Evolutionary conservation across 2,797 vertebrate species (phyloP).

Genomic region (Xyrichtys novacula): DNA sequence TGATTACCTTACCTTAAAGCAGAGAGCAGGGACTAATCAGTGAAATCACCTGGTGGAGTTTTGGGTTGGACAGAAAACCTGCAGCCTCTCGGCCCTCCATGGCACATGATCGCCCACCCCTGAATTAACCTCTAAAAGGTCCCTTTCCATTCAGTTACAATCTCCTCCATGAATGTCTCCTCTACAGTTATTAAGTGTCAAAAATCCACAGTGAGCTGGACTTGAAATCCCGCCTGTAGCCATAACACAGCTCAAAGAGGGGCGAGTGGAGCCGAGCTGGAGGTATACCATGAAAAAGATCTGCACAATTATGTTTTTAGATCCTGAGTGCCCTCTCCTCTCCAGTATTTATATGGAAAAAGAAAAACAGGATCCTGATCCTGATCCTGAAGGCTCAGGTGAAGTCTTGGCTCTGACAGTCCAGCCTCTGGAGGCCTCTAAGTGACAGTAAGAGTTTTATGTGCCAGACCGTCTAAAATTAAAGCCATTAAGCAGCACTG

Average conservation of each 20-base stretch:
- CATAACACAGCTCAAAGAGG: not conserved
- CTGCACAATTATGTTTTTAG: not conserved
- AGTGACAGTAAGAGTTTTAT: conserved; percentile 36
- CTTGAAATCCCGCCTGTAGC: conserved; percentile 28
- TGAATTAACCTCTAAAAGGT: too few species aligned
- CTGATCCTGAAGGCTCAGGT: conserved; percentile 21
- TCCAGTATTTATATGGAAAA: conserved; percentile 3
- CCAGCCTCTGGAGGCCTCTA: conserved; percentile 57
- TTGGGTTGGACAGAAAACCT: too few species aligned
- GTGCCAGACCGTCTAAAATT: conserved; percentile 49
- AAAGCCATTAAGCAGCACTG: conserved; percentile 40
- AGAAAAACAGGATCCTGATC: too few species aligned
- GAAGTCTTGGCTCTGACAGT: conserved; percentile 22
- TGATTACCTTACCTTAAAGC: too few species aligned
- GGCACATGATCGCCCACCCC: too few species aligned
- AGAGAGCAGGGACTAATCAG: too few species aligned
- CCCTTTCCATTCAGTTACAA: too few species aligned
- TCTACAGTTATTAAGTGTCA: not conserved
- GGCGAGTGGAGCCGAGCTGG: not conserved
- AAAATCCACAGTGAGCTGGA: not conserved
- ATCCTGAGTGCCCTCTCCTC: not conserved
- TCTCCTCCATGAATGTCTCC: not conserved
- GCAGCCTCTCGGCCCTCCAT: too few species aligned
- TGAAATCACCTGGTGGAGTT: too few species aligned
- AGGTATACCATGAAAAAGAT: not conserved